Percentiles rank a stretch among this genome's conserved stretches.
Conservation (phyloP, 2,113 vertebrate species). For the Pandion haliaetus region DNA sequence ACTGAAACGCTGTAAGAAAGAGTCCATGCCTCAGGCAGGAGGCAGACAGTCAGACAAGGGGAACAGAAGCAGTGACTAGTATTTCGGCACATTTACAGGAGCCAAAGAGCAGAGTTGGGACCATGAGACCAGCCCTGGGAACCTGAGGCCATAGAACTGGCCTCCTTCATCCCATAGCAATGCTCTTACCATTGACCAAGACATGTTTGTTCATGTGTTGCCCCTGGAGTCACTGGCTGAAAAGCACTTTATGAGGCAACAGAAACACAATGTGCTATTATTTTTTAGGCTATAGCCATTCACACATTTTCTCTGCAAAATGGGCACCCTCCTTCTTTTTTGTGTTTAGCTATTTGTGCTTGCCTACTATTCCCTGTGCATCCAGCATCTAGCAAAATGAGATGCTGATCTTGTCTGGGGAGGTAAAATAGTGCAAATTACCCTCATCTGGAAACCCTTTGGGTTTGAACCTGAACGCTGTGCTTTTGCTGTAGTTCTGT, state of each 20-base stretch:
- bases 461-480: not conserved
- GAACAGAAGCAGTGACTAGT: not conserved
- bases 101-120: not conserved
- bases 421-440: not conserved
- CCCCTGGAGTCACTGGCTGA: not conserved
- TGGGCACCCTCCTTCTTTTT: not conserved
- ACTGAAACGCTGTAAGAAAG: not conserved
- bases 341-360: not conserved
- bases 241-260: not conserved
- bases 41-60: not conserved
- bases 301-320: not conserved
- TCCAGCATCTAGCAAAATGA: not conserved
- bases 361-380: not conserved
- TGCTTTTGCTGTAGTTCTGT: not conserved
- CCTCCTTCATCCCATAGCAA: not conserved
- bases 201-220: not conserved
- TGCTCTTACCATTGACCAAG: not conserved
- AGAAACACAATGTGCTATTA: constrained; percentile 13
- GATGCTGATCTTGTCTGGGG: not conserved
- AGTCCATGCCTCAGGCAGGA: not conserved
- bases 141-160: not conserved
- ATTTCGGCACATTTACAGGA: not conserved
- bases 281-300: constrained; percentile 3
- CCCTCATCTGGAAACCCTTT: not conserved
- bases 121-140: not conserved